Base-by-base conservation (phyloP, 2,113 vertebrate species). In the Oenanthe melanoleuca region DNA sequence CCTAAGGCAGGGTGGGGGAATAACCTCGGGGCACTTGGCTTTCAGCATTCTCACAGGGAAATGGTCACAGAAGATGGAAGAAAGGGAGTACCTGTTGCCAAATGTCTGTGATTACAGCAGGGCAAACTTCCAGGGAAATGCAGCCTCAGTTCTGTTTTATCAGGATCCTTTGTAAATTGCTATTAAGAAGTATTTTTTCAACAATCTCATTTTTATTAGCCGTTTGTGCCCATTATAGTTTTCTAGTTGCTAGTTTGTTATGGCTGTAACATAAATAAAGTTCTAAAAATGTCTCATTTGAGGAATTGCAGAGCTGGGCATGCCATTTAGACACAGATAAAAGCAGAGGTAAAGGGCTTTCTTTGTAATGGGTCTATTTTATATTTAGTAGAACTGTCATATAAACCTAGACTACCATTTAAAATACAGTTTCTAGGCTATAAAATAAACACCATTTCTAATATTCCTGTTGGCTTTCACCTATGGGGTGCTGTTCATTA, bases 201-300 rank as follows among this genome's bases (percentile, higher is more conserved):
- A 98, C 98, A 98, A 97, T 97, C 96, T 98, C 97, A 80, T 96
- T 98, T 98, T 98, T 98, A 98, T 98, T 98, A 98, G 98, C 92
- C 96, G 92, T 97, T 97, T 98, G 97, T 98, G 98, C 97, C 97
- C 98, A 98, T 98, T 98, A 98, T 94, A 97, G 97, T 98, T 98
- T 98, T 98, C 96, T 97, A 97, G 97, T 98, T 98, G 98, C 97
- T 96, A 98, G 97, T 98, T 98, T 98, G 98, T 98, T 98, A 98
- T 98, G 97, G 97, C 96, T 97, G 91, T 98, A 98, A 98, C 96
- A 98, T 98, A 98, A 98, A 98, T 98, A 98, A 96, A 94, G 97
- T 97, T 98, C 97, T 98, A 98, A 98, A 98, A 98, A 98, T 97
- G 98, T 98, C 98, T 98, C 94, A 84, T 95, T 95, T 98, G 98